Percentiles rank a stretch among this genome's conserved stretches.
phyloP scores from a whole-genome alignment of 1,140 invertebrate genomes.

The Oedothorax gibbosus region DNA sequence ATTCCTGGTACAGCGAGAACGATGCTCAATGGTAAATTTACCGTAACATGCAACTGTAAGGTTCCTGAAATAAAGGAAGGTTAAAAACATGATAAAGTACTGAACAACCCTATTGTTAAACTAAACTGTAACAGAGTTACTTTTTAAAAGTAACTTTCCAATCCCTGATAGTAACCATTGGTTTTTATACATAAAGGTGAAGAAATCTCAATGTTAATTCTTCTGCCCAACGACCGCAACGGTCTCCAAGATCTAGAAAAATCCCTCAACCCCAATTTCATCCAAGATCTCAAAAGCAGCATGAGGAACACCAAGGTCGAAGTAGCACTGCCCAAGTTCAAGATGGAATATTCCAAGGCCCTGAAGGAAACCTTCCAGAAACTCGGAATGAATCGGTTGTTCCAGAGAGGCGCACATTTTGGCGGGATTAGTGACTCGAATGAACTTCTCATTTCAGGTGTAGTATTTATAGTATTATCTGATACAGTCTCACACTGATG shows the following conservation, averaged over 20 bases:
- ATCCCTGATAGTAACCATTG: too few species aligned
- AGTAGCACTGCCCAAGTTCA: conserved; percentile 65
- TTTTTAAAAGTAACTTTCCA: too few species aligned
- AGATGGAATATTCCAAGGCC: conserved; percentile 60
- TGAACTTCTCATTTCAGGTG: conserved; percentile 58
- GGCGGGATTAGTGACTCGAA: conserved; percentile 54
- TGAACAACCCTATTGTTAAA: too few species aligned
- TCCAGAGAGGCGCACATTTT: conserved; percentile 63
- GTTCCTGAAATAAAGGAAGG: too few species aligned
- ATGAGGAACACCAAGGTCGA: conserved; percentile 47
- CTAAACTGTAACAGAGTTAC: too few species aligned
- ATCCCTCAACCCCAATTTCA: neutral
- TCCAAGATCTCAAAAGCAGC: conserved; percentile 18
- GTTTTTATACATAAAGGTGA: conserved; percentile 13
- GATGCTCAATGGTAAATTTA: too few species aligned
- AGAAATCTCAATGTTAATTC: conserved; percentile 66
- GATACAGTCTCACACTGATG: too few species aligned
- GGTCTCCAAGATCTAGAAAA: conserved; percentile 57
- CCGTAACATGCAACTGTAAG: too few species aligned
- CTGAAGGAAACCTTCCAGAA: conserved; percentile 56
- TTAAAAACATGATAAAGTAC: too few species aligned
- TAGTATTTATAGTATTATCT: too few species aligned
- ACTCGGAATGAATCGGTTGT: conserved; percentile 64
- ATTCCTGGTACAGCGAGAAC: too few species aligned
- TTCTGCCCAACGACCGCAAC: conserved; percentile 64